Base-by-base conservation (phyloP, 2,113 vertebrate genomes). In the Electrona antarctica region DNA sequence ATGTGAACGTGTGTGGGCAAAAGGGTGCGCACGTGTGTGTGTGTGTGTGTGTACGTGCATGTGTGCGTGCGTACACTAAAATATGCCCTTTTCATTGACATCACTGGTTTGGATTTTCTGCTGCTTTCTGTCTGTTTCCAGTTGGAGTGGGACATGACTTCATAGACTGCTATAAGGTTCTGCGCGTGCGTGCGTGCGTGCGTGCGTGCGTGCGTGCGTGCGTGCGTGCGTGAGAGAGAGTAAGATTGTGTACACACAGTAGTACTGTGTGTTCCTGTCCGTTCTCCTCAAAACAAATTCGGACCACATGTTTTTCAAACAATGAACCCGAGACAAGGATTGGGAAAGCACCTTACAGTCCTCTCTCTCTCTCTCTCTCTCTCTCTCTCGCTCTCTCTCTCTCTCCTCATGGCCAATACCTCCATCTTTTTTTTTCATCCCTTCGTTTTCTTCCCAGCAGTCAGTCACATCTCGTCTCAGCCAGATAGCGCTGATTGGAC, bases 311-410 rank as follows among this genome's bases (percentile, higher is more conserved):
- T 89, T 89, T 88, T 79, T 78, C 45, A 77, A 85, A 89, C 80
- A 84, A 83, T 81, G 69, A 87, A 78, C 84, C 84, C 71, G 82
- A 73, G 79, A 81, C 69, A 29, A 71, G 69, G 78, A 76, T 71
- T 84, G 85, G 90, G 89, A 90, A 91, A 91, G 85, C 88, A 89
- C 88, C 89, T 88, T 76, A 71, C 64, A 80, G 55, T 81, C 47
- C 54, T 29, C 60, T 65, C 33, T 52, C 21, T 14, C 59, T 52
- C 11, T 52, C 69, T 47, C 67, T 29, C 45, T 67, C 66, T 3
- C 15, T 55, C 60, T 49, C 45, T 12, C 33, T 28, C 28, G 12
- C 54, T 64, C 76, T 12, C 41, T 15, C 33, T 45, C 62, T 46
- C 21, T 55, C 12, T 45, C 51, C 7, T 73, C 66, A 56, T 33